Base-by-base conservation (phyloP, 30 jellyfish, hydroid and myxozoan species). In the Aurelia coerulea region DNA sequence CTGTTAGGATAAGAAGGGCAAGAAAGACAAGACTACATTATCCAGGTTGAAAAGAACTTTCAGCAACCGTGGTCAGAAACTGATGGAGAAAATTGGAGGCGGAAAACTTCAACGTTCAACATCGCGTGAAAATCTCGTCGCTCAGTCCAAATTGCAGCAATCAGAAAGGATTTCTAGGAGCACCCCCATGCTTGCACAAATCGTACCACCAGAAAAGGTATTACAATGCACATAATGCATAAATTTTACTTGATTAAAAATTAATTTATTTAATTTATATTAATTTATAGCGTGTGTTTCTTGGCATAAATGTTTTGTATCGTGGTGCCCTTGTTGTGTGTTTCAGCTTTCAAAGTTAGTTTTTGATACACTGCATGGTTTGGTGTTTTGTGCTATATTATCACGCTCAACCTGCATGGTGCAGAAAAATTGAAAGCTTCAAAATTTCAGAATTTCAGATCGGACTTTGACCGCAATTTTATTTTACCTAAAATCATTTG, bases 1-100 rank as follows among this genome's bases (percentile, higher is more conserved):
- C 88, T 60, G 65, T 50, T 81, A 88, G 97, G 98, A 87, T 52
- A 88, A 88, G 84, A 90, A 85, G 72, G 93, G 95, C 46, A 72
- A 74, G 86, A 94, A 94, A 74, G 97, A 94, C 84, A 88, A 94
- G 85, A 94, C 97, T 18, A 88, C 98, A 12, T 85, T 94, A 75
- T 94, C 98, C 80, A 92, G 98, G 71, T 83, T 94, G 87, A 88
- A 88, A 89, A 88, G 98, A 65, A 88, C 98, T 17, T 94, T 94
- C 92, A 94, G 98, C 87, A 94, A 89, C 76, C 98, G 98, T 29
- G 95, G 98, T 59, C 98, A 94, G 80, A 94, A 93, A 74, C 41
- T 94, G 74, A 94, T 94, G 98, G 98, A 94, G 73, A 94, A 94
- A 80, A 88, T 94, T 39, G 96, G 98, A 9, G 96, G 97, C 62